A percentile compares a stretch with the other conserved stretches of the same genome.
Evolutionary conservation across 2,113 vertebrate species (phyloP).

Genomic region (Sorex araneus): DNA sequence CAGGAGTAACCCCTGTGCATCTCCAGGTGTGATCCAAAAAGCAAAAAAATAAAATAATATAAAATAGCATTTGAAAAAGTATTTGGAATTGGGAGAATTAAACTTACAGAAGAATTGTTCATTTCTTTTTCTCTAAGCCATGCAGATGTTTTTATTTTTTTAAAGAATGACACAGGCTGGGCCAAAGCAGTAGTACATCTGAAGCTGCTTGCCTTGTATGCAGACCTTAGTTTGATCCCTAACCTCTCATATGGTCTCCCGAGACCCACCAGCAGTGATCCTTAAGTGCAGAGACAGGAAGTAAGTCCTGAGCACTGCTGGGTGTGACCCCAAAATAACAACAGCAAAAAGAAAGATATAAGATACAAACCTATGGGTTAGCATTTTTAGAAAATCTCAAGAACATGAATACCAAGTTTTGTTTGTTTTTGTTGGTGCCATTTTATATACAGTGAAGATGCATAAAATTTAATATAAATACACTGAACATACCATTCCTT

Average conservation of each 20-base stretch:
- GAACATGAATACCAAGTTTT: conserved; percentile 27
- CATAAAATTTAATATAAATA: conserved; percentile 4
- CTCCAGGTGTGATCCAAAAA: no score
- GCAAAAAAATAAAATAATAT: no score
- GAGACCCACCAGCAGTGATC: no score
- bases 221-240: no score
- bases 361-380: not conserved
- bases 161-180: not conserved
- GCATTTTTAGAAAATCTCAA: conserved; percentile 45
- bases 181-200: no score
- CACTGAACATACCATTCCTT: not conserved
- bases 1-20: no score
- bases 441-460: conserved; percentile 34
- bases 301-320: no score
- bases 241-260: no score
- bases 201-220: no score
- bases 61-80: conserved; percentile 14
- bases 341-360: not conserved
- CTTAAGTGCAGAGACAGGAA: no score
- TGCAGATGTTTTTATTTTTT: conserved; percentile 12
- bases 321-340: no score
- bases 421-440: conserved; percentile 23
- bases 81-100: conserved; percentile 62
- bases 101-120: conserved; percentile 51
- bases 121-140: not conserved